Base-by-base conservation (phyloP, 2,113 vertebrate genomes). In the Rhinopomastus cyanomelas region DNA sequence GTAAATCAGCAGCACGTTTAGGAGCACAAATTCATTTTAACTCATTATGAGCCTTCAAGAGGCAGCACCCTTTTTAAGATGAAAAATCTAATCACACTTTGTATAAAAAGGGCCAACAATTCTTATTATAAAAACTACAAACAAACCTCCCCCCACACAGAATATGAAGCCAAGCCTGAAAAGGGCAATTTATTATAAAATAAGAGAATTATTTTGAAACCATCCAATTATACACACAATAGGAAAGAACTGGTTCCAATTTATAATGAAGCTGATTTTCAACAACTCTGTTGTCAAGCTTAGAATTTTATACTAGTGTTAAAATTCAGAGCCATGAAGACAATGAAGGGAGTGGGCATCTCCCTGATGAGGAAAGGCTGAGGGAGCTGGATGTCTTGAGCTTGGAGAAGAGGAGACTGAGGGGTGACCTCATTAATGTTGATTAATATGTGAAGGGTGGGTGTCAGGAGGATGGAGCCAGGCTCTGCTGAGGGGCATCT, bases 201-300 rank as follows among this genome's bases (percentile, higher is more conserved):
- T 27, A 44, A 64, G 22, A 23, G 18, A 42, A 56, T 32, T 81
- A 26, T 37, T 77, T 95, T 85, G 34, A 44, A 93, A 94, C n/a
- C 72, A 44, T 56, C 2, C 37, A 62, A 56, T 85, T 91, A 74
- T 1, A 77, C n/a, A 88, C 12, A 78, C 39, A 64, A 53, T 29
- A 82, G 62, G 48, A 77, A 96, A 91, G 60, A 26, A 86, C 11
- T 80, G 52, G 52, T 62, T 94, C 42, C 27, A 52, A 39, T 81
- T 80, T 34, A 52, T 52, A 94, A 53, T 9, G 11, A 95, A 95
- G 64, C 26, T 59, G 25, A 87, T 85, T 66, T 60, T 44, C 49
- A 83, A 88, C 14, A 94, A 51, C 26, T 89, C 61, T 61, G 16
- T 90, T 67, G 34, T 67, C 52, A 94, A 80, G 52, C 51, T 89